These are phyloP conservation scores for Brachirus orientalis DNA, from an alignment of 2,113 vertebrate species.

Conservation along the genomic window DNA sequence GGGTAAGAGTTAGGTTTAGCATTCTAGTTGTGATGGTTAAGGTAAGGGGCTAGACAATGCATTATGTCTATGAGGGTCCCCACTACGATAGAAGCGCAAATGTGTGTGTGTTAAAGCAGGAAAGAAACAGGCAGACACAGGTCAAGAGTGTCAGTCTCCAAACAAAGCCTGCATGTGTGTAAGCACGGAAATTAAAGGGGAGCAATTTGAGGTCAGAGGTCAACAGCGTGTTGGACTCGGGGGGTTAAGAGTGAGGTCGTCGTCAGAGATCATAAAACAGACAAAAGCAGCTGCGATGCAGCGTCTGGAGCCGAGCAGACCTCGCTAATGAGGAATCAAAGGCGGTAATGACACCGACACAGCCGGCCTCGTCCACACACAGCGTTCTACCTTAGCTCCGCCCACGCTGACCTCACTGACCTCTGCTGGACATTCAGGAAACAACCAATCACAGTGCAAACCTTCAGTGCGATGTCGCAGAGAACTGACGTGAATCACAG, in stretches of 20 bases:
- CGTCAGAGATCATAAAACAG: neutral
- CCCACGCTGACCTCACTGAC: too few relatives aligned
- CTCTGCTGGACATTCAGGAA: too few relatives aligned
- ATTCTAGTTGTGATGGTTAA: too few relatives aligned
- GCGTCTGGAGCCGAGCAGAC: neutral
- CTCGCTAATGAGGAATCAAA: conserved; percentile 31
- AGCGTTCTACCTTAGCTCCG: too few relatives aligned
- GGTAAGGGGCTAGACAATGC: too few relatives aligned
- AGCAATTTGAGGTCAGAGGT: conserved; percentile 45
- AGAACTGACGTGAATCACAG: too few relatives aligned
- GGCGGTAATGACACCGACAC: neutral
- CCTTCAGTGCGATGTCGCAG: too few relatives aligned
- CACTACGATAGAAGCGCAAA: too few relatives aligned
- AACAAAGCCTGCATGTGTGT: conserved; percentile 48
- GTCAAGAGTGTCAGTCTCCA: conserved; percentile 40
- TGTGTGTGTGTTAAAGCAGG: conserved; percentile 40
- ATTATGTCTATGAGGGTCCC: too few relatives aligned
- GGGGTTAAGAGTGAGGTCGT: conserved; percentile 5
- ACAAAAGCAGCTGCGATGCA: neutral
- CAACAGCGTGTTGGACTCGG: conserved; percentile 53
- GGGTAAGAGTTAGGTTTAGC: too few relatives aligned
- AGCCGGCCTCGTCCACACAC: too few relatives aligned
- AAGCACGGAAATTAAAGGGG: conserved; percentile 44
- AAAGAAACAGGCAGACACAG: conserved; percentile 41
- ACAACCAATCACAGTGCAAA: too few relatives aligned